A percentile compares a stretch with the other conserved stretches of the same genome.
These are phyloP conservation scores for Temnothorax nylanderi DNA, from an alignment of 1,140 invertebrate genomes.

Conservation along the genomic window DNA sequence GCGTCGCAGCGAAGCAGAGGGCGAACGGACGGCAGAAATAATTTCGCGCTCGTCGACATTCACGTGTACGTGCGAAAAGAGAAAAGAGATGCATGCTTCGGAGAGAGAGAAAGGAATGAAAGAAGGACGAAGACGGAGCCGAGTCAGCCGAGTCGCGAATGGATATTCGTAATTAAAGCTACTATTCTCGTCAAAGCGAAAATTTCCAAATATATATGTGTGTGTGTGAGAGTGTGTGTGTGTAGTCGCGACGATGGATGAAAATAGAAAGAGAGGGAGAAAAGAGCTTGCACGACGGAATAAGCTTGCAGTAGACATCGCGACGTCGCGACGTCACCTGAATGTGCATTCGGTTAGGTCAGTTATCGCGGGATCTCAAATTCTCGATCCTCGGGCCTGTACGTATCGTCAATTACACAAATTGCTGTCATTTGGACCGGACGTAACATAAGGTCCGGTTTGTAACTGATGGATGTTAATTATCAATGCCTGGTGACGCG, in stretches of 20 bases:
- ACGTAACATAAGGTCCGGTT: not conserved
- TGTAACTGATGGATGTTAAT: slow-evolving; percentile 8
- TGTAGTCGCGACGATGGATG: slow-evolving; percentile 26
- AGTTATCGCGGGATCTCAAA: slow-evolving; percentile 56
- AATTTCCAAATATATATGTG: slow-evolving; percentile 73
- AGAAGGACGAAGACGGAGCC: not conserved
- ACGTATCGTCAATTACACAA: not conserved
- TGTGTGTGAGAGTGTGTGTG: slow-evolving; percentile 5
- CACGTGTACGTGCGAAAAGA: not conserved
- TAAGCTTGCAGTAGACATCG: slow-evolving; percentile 69
- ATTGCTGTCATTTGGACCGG: not conserved
- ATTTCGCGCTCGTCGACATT: slow-evolving; percentile 3
- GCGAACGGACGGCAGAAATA: slow-evolving; percentile 24
- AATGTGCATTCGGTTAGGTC: slow-evolving; percentile 69
- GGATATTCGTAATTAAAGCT: slow-evolving; percentile 72
- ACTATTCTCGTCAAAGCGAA: slow-evolving; percentile 48
- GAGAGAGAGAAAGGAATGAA: not conserved
- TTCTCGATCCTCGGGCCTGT: not conserved
- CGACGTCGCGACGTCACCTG: slow-evolving; percentile 65
- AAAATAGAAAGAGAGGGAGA: slow-evolving; percentile 67
- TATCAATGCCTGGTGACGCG: not conserved
- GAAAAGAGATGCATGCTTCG: not conserved
- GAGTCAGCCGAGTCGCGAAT: not conserved
- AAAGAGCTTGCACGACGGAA: slow-evolving; percentile 50
- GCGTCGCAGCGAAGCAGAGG: not conserved